These are phyloP conservation scores for Tinea trinotella DNA, from an alignment of 2,888 invertebrate genomes.

Conservation along the genomic window DNA sequence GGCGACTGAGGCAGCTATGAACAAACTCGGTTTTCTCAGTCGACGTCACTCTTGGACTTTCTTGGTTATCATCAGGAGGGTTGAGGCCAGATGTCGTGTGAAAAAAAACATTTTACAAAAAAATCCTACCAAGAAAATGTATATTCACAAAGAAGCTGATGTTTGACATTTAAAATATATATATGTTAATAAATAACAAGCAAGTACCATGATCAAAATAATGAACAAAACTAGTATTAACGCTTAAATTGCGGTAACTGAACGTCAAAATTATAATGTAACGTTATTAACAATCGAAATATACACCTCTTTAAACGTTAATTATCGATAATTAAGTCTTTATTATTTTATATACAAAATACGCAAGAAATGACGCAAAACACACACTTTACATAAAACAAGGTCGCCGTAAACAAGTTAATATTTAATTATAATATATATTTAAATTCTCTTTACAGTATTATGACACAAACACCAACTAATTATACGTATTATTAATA, in stretches of 20 bases:
- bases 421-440: slow-evolving; percentile 10
- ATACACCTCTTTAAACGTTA: not conserved
- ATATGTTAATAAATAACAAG: too few relatives aligned
- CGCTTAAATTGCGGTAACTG: not conserved
- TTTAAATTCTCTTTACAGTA: not conserved
- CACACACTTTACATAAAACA: slow-evolving; percentile 11
- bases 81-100: too few relatives aligned
- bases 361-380: slow-evolving; percentile 14
- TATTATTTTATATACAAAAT: slow-evolving; percentile 13
- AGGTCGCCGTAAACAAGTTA: slow-evolving; percentile 12
- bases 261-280: not conserved
- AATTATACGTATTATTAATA: not conserved
- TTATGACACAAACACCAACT: not conserved
- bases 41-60: too few relatives aligned
- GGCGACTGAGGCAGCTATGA: too few relatives aligned
- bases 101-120: too few relatives aligned
- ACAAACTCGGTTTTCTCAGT: too few relatives aligned
- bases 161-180: too few relatives aligned
- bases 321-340: slow-evolving; percentile 12
- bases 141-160: too few relatives aligned
- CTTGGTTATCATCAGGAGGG: too few relatives aligned
- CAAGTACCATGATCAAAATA: not conserved
- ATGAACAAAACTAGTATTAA: not conserved
- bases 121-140: too few relatives aligned
- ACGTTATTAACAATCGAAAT: not conserved